Conservation (phyloP, 2,888 invertebrate species). For the Parthenolecanium corni region DNA sequence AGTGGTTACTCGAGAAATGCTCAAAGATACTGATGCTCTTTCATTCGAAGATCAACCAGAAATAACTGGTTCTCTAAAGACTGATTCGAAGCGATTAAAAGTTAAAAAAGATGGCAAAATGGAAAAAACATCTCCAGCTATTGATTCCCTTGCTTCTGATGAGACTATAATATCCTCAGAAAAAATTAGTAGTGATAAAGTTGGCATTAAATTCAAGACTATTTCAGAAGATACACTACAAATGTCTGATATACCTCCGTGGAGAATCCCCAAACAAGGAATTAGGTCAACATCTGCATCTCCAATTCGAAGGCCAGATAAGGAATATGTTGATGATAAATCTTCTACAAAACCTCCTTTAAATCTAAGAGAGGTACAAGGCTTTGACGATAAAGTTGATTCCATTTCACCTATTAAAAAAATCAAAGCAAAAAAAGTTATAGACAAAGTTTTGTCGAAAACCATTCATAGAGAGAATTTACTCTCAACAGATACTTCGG, state of each 20-base stretch:
- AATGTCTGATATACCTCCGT: too few relatives aligned
- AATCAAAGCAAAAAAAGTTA: constrained; percentile 29
- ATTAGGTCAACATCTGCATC: constrained; percentile 25
- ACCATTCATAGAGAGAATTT: constrained; percentile 2
- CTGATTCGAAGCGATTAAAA: not conserved
- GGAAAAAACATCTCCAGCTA: not conserved
- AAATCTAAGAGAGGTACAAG: not conserved
- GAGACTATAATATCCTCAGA: too few relatives aligned
- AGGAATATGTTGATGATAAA: constrained; percentile 6
- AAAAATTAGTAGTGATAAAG: too few relatives aligned
- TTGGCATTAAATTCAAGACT: too few relatives aligned
- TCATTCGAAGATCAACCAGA: not conserved
- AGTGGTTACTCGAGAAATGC: constrained; percentile 26
- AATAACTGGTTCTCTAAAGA: not conserved
- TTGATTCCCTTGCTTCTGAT: too few relatives aligned
- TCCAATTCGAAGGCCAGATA: constrained; percentile 36
- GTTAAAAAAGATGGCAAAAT: not conserved
- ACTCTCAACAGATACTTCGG: not conserved
- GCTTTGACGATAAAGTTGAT: not conserved
- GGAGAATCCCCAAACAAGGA: too few relatives aligned
- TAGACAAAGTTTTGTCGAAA: constrained; percentile 27
- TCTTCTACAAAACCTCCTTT: not conserved
- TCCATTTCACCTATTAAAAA: not conserved
- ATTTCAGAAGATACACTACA: constrained; percentile 37
- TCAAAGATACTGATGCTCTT: not conserved